phyloP scores from a whole-genome alignment of 2,888 invertebrate genomes.

The Caenorhabditis sp. region DNA sequence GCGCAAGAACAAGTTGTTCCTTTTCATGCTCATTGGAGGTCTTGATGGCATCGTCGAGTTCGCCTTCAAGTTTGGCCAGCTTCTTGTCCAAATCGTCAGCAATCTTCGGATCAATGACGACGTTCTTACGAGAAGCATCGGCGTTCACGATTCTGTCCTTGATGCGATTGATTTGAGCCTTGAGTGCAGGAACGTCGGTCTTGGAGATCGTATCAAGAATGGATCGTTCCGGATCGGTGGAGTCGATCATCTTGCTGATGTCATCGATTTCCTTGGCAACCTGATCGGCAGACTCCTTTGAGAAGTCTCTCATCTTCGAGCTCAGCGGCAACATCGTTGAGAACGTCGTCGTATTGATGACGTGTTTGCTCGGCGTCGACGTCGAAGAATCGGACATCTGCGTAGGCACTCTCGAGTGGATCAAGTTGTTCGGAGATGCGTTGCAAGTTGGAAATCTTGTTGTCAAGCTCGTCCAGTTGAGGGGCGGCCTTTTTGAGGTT shows the following conservation, averaged over 20 bases:
- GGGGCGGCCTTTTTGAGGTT: slow-evolving; percentile 41
- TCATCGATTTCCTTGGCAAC: slow-evolving; percentile 60
- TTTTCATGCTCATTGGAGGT: slow-evolving; percentile 56
- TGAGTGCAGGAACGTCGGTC: slow-evolving; percentile 49
- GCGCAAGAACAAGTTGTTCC: slow-evolving; percentile 55
- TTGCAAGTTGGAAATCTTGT: slow-evolving; percentile 61
- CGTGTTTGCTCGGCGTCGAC: slow-evolving; percentile 69
- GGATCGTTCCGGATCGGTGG: slow-evolving; percentile 14
- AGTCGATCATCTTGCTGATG: slow-evolving; percentile 44
- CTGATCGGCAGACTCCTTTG: slow-evolving; percentile 60
- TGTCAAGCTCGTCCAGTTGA: slow-evolving; percentile 51
- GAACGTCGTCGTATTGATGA: slow-evolving; percentile 65
- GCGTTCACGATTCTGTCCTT: slow-evolving; percentile 46
- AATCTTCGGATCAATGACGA: slow-evolving; percentile 33
- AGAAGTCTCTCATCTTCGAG: slow-evolving; percentile 60
- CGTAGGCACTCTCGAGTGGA: slow-evolving; percentile 70
- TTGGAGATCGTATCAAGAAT: slow-evolving; percentile 18
- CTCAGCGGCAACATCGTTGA: slow-evolving; percentile 55
- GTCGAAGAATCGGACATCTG: slow-evolving; percentile 66
- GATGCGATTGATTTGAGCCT: slow-evolving; percentile 52
- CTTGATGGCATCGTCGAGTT: slow-evolving; percentile 56
- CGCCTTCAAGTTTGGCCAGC: slow-evolving; percentile 54
- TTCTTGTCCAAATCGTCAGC: slow-evolving; percentile 27
- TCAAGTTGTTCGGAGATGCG: slow-evolving; percentile 67
- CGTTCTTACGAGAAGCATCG: slow-evolving; percentile 44